Percentiles rank a stretch among this genome's conserved stretches.
Evolutionary conservation across 2,888 invertebrate species (phyloP).

Genomic region (Diplazon laetatorius): DNA sequence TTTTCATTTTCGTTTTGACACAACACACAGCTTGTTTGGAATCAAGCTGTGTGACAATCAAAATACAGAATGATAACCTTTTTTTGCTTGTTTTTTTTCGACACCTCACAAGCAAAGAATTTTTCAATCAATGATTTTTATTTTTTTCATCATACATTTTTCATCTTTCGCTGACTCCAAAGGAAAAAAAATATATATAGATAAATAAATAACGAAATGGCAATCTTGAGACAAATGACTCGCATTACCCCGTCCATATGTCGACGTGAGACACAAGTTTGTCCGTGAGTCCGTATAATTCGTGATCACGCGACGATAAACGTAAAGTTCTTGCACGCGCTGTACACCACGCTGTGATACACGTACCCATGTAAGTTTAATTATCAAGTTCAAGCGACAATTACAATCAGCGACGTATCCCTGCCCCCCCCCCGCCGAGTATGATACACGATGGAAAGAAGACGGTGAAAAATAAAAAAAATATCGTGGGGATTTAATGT

Average conservation of each 20-base stretch:
- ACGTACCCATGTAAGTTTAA: constrained; percentile 62
- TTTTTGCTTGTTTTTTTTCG: too few relatives aligned
- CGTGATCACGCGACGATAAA: constrained; percentile 59
- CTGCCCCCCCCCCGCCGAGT: constrained; percentile 9
- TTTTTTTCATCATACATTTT: too few relatives aligned
- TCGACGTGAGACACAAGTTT: constrained; percentile 29
- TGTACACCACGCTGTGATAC: constrained; percentile 34
- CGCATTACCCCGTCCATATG: not conserved
- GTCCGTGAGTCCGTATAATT: constrained; percentile 23
- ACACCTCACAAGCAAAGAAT: too few relatives aligned
- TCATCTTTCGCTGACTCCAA: too few relatives aligned
- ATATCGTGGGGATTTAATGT: constrained; percentile 46
- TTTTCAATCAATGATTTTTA: too few relatives aligned
- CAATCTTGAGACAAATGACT: too few relatives aligned
- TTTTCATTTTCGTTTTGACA: too few relatives aligned
- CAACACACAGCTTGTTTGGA: too few relatives aligned
- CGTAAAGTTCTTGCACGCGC: constrained; percentile 32
- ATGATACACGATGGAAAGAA: constrained; percentile 4
- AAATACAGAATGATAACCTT: too few relatives aligned
- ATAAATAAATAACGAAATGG: too few relatives aligned
- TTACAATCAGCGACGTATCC: constrained; percentile 70
- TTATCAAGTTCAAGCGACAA: constrained; percentile 68
- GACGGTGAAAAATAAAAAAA: constrained; percentile 42
- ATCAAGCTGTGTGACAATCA: too few relatives aligned
- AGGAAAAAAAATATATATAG: too few relatives aligned